These are phyloP conservation scores for Drosophila truncata DNA, from an alignment of 1,140 invertebrate genomes.

Conservation along the genomic window DNA sequence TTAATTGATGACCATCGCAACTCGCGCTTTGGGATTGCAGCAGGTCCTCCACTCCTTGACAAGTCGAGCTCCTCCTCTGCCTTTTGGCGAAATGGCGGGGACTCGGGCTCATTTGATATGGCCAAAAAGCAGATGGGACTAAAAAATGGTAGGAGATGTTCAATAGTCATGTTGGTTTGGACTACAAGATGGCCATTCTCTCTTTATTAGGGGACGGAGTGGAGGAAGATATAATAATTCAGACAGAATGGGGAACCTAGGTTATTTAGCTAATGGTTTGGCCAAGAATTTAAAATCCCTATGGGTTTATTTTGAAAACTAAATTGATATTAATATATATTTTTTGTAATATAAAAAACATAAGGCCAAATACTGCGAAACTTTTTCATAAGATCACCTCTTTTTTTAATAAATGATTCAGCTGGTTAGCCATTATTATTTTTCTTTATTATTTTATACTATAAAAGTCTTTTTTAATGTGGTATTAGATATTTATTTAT, in stretches of 20 bases:
- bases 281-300: neutral
- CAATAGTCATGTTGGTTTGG: constrained; percentile 28
- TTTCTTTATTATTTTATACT: too few species aligned
- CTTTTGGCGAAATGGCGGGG: constrained; percentile 29
- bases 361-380: neutral
- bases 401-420: too few species aligned
- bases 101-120: constrained; percentile 15
- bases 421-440: too few species aligned
- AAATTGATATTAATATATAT: neutral
- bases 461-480: too few species aligned
- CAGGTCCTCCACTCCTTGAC: constrained; percentile 18
- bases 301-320: neutral
- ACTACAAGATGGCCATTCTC: constrained; percentile 8
- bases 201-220: neutral
- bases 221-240: neutral
- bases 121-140: constrained; percentile 21
- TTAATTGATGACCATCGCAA: constrained; percentile 56
- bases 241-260: neutral
- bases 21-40: constrained; percentile 45
- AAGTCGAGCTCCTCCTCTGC: neutral
- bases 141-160: constrained; percentile 21
- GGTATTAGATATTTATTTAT: too few species aligned
- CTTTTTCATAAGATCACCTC: too few species aligned
- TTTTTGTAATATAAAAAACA: neutral
- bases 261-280: neutral